Percentiles rank a stretch among this genome's conserved stretches.
Evolutionary conservation across 2,797 vertebrate genomes (phyloP).

Genomic region (Triplophysa bombifrons): DNA sequence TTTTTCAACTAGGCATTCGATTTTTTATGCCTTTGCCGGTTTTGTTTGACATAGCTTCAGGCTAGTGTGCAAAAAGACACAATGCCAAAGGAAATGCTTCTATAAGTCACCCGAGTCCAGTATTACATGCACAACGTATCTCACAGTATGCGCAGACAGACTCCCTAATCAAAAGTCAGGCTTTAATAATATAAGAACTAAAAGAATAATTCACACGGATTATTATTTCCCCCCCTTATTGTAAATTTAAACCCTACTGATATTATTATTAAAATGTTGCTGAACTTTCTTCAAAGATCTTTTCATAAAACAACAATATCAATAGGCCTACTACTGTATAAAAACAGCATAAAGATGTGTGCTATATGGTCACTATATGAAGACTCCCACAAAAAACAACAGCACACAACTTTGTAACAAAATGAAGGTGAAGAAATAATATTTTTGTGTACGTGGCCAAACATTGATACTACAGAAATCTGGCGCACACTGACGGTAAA

Average conservation of each 20-base stretch:
- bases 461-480: slow-evolving; percentile 20
- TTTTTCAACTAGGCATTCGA: slow-evolving; percentile 18
- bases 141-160: background rate
- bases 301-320: too few species aligned
- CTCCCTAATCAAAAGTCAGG: background rate
- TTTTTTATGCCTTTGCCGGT: slow-evolving; percentile 20
- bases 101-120: slow-evolving; percentile 32
- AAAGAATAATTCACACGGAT: background rate
- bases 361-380: too few species aligned
- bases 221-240: background rate
- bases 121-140: slow-evolving; percentile 21
- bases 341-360: too few species aligned
- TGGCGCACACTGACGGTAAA: background rate
- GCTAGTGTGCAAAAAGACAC: slow-evolving; percentile 41
- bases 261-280: too few species aligned
- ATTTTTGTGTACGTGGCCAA: background rate
- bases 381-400: background rate
- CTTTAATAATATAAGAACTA: background rate
- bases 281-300: background rate
- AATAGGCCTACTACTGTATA: too few species aligned
- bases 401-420: background rate
- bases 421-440: background rate
- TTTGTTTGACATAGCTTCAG: slow-evolving; percentile 37
- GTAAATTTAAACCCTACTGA: too few species aligned
- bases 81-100: slow-evolving; percentile 23